These are phyloP conservation scores for Drosophila obscura DNA, from an alignment of 1,140 invertebrate genomes.

Conservation along the genomic window DNA sequence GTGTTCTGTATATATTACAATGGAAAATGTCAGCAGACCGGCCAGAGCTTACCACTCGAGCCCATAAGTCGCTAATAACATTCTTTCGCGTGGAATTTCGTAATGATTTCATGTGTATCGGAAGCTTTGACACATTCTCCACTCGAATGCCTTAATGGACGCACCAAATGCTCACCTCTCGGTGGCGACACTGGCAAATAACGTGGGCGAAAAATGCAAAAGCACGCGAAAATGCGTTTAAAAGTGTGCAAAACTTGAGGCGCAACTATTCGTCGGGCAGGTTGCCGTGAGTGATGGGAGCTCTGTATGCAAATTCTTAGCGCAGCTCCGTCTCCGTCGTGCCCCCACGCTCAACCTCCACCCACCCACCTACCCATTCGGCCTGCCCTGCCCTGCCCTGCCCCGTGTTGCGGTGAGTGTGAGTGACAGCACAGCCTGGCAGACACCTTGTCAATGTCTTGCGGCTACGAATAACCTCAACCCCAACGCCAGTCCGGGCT, in stretches of 20 bases:
- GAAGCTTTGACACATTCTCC: neutral
- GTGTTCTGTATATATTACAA: no score
- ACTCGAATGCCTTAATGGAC: slow-evolving; percentile 35
- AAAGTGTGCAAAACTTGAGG: slow-evolving; percentile 41
- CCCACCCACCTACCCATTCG: neutral
- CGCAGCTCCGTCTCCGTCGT: slow-evolving; percentile 9
- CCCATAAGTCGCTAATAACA: no score
- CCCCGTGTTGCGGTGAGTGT: slow-evolving; percentile 51
- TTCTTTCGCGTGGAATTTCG: no score
- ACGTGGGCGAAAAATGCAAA: slow-evolving; percentile 40
- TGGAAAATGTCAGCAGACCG: no score
- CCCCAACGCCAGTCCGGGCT: neutral
- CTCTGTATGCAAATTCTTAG: slow-evolving; percentile 49
- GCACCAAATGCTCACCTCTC: neutral
- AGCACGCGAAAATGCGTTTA: slow-evolving; percentile 67
- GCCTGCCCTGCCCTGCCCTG: neutral
- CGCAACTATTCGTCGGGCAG: slow-evolving; percentile 20
- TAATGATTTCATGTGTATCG: no score
- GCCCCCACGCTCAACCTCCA: slow-evolving; percentile 1
- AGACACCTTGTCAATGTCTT: slow-evolving; percentile 71
- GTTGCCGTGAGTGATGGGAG: slow-evolving; percentile 3
- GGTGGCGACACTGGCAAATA: slow-evolving; percentile 42
- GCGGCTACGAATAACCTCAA: slow-evolving; percentile 61
- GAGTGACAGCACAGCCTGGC: slow-evolving; percentile 50
- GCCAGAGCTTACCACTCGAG: no score